Conservation (phyloP, 1,140 invertebrate genomes). For the Cyrtorhinus lividipennis region DNA sequence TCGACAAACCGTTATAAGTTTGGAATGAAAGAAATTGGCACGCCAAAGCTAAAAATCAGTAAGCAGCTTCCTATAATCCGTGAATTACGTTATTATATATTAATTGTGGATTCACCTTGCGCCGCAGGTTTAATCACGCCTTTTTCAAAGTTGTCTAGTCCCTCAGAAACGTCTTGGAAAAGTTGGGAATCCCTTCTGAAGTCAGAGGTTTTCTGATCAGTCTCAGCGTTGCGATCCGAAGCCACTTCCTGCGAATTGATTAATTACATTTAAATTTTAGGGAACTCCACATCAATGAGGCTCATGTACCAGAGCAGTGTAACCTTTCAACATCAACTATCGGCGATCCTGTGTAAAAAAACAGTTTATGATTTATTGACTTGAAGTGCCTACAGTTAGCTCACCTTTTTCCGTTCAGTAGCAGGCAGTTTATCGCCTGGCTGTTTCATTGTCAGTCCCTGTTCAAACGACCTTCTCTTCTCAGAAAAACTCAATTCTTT, state of each 20-base stretch:
- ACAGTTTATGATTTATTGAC: too few species aligned
- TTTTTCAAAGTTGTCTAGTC: slow-evolving; percentile 29
- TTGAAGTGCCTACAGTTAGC: too few species aligned
- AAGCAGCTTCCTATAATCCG: too few species aligned
- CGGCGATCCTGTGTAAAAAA: too few species aligned
- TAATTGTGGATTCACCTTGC: slow-evolving; percentile 22
- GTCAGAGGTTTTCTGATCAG: slow-evolving; percentile 18
- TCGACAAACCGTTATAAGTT: too few species aligned
- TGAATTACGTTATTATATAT: too few species aligned
- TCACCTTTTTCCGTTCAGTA: slow-evolving; percentile 29
- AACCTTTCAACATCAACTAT: too few species aligned
- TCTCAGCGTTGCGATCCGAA: slow-evolving; percentile 29
- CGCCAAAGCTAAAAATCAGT: too few species aligned
- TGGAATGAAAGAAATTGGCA: too few species aligned
- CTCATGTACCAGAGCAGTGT: too few species aligned
- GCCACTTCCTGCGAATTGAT: slow-evolving; percentile 34
- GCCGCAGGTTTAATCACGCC: slow-evolving; percentile 25
- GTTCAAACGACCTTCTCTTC: slow-evolving; percentile 32
- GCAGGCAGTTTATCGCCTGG: slow-evolving; percentile 39
- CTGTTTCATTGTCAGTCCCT: slow-evolving; percentile 35
- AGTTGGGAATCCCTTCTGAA: slow-evolving; percentile 29
- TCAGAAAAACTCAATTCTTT: slow-evolving; percentile 31
- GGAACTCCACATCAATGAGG: too few species aligned
- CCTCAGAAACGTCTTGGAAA: slow-evolving; percentile 32
- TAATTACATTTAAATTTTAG: too few species aligned